Conservation (phyloP, 2,888 invertebrate species). For the Nysson spinosus region DNA sequence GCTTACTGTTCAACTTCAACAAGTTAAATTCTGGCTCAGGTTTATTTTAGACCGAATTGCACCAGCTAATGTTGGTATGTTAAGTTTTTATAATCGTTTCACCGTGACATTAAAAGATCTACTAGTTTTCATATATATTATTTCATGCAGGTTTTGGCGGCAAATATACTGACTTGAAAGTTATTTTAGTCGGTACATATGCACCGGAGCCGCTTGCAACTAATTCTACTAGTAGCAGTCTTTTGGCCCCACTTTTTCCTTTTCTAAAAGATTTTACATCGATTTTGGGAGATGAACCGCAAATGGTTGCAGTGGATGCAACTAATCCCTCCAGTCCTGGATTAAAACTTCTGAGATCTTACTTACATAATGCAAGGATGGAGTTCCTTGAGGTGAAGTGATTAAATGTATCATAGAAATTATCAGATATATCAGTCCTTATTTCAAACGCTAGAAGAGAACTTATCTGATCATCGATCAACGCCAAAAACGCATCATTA, state of each 20-base stretch:
- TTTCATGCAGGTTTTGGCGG: conserved; percentile 70
- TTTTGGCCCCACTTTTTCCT: conserved; percentile 71
- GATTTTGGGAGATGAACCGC: conserved; percentile 73
- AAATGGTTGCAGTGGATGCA: conserved; percentile 73
- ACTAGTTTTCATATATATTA: conserved; percentile 5
- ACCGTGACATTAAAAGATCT: background rate
- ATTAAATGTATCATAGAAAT: conserved; percentile 32
- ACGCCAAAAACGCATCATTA: background rate
- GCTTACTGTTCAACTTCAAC: conserved; percentile 82
- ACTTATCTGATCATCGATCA: conserved; percentile 21
- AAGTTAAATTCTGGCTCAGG: conserved; percentile 86
- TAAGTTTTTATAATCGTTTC: background rate
- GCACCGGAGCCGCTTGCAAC: conserved; percentile 72
- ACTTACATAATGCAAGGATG: conserved; percentile 70
- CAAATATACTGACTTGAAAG: conserved; percentile 71
- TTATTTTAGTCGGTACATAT: conserved; percentile 75
- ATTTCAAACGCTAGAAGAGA: conserved; percentile 38
- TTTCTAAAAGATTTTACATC: conserved; percentile 72
- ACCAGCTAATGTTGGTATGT: conserved; percentile 80
- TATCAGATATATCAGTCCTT: conserved; percentile 24
- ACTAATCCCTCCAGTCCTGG: conserved; percentile 76
- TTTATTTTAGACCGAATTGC: conserved; percentile 84
- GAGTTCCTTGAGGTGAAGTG: conserved; percentile 74
- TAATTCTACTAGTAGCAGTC: conserved; percentile 68
- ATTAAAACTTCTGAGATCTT: conserved; percentile 72